Evolutionary conservation across 2,113 vertebrate genomes (phyloP).

Genomic region (Collichthys lucidus): DNA sequence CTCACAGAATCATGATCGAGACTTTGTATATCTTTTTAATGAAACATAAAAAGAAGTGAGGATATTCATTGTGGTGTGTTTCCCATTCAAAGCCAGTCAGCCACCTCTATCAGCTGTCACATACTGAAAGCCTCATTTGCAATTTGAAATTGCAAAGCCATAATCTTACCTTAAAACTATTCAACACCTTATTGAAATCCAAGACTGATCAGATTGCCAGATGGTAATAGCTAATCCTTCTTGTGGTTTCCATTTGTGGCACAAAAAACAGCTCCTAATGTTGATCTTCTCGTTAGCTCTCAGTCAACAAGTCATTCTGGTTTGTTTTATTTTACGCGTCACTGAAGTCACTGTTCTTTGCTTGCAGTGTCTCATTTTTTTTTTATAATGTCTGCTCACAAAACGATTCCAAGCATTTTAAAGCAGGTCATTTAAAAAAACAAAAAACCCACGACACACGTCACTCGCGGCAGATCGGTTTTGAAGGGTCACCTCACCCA

Average conservation of each 20-base stretch:
- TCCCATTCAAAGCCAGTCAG: too few species aligned
- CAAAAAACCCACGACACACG: neutral
- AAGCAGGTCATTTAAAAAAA: neutral
- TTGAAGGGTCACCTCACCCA: neutral
- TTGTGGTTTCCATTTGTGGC: neutral
- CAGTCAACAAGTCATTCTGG: neutral
- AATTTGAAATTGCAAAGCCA: too few species aligned
- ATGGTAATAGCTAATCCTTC: neutral
- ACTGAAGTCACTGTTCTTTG: neutral
- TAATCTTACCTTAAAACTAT: too few species aligned
- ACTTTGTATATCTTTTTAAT: too few species aligned
- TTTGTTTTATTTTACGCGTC: neutral
- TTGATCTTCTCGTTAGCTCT: neutral
- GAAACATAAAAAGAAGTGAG: too few species aligned
- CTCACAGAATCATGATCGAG: too few species aligned
- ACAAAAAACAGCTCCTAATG: neutral
- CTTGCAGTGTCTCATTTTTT: neutral
- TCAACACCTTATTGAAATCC: too few species aligned
- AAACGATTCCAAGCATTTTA: neutral
- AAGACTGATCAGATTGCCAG: neutral
- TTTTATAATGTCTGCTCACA: neutral
- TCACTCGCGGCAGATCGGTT: neutral
- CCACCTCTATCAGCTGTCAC: too few species aligned
- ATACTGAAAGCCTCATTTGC: too few species aligned
- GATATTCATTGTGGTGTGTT: too few species aligned